Evolutionary conservation across 2,113 vertebrate species (phyloP), one percentile per base, ranked within the genome.

Genomic region (Plectropomus leopardus): DNA sequence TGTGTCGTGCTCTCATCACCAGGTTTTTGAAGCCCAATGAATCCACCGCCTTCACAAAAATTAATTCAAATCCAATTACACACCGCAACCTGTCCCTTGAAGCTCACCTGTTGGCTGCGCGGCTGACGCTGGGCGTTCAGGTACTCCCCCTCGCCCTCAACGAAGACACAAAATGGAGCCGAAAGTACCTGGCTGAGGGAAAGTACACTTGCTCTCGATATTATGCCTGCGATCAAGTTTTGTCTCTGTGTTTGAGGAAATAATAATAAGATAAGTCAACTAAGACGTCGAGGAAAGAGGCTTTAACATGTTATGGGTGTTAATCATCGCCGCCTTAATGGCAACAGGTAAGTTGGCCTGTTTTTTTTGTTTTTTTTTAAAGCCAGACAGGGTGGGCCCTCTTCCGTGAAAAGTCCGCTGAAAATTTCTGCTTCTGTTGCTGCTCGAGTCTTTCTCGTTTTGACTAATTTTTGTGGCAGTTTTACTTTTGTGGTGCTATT

Each of bases 321-420:
- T 92, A 4, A 30, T 93, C 26, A 15, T 91, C 72, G 86, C 58
- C 64, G 88, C 81, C 24, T 66, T 93, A 23, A 83, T 94, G 88
- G 90, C 92, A 44, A 80, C 92, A 93, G 94, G 94, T 94, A 84
- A 87, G 89, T 67, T 70, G 55, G 50, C 32, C 40, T 68, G 16
- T 83, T 66, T 72, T 71, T 47, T 32, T 15, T 32, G 59, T 42
- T 13, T 47, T 63, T 58, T 71, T 75, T 3, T 17, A n/a, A n/a
- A 36, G 2, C 34, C 3, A 14, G 65, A 72, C 66, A 72, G 89
- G 86, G 85, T 79, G 89, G 85, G 89, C 76, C 86, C 82, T 72
- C 85, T 89, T 90, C 86, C 86, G 72, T 23, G 45, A 23, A 61
- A 72, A 53, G 26, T 21, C 14, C 6, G 32, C 9, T 30, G 17